Conservation (phyloP, 1,140 invertebrate genomes). For the Zaprionus ghesquierei region DNA sequence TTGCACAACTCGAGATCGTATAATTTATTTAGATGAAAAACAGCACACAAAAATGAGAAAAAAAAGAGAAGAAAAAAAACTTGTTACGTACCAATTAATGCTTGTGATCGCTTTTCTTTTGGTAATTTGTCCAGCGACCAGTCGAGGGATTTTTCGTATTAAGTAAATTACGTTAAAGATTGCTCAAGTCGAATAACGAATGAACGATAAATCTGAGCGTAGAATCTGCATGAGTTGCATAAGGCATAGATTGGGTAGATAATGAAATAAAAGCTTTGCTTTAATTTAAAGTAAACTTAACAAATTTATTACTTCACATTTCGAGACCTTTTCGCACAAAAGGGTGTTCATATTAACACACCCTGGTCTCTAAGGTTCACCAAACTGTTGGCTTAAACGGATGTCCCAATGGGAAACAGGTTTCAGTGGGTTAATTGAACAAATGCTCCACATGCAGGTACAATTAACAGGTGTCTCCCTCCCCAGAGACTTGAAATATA, state of each 20-base stretch:
- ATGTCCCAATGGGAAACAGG: not conserved
- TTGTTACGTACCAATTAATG: conserved; percentile 20
- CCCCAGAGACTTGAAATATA: not conserved
- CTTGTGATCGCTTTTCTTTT: conserved; percentile 18
- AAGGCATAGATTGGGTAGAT: too few species aligned
- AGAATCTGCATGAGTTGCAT: not conserved
- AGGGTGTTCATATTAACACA: not conserved
- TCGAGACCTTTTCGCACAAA: not conserved
- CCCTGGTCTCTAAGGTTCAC: not conserved
- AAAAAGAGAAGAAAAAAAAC: conserved; percentile 23
- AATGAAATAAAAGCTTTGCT: too few species aligned
- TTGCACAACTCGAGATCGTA: conserved; percentile 6
- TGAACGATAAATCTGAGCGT: not conserved
- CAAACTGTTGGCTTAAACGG: not conserved
- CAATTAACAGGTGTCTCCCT: not conserved
- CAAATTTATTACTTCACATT: not conserved
- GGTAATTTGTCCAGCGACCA: conserved; percentile 8
- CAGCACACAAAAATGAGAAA: too few species aligned
- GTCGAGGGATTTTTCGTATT: conserved; percentile 9
- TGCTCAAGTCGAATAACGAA: not conserved
- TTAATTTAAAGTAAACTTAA: too few species aligned
- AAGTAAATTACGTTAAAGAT: conserved; percentile 10
- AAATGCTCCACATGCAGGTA: not conserved
- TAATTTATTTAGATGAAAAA: conserved; percentile 18
- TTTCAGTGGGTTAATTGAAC: not conserved